Percentiles rank a stretch among this genome's conserved stretches.
Conservation (phyloP, 2,113 vertebrate genomes). For the Solea senegalensis region DNA sequence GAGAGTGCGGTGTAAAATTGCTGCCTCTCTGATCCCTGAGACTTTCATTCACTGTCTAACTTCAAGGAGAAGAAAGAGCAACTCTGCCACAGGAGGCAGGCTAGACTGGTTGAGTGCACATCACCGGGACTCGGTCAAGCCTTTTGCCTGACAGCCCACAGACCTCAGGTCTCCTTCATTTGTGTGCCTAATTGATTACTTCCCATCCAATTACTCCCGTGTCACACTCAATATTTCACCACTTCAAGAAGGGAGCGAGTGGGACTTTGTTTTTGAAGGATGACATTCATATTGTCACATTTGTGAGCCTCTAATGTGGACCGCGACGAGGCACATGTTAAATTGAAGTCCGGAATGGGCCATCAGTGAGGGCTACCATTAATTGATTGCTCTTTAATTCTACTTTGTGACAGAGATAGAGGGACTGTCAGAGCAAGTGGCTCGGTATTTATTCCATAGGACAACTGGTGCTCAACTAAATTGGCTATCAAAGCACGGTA, state of each 20-base stretch:
- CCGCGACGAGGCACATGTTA: constrained; percentile 62
- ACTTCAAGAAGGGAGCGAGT: constrained; percentile 66
- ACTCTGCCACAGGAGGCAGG: constrained; percentile 53
- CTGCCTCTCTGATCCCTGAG: constrained; percentile 41
- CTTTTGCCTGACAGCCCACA: constrained; percentile 72
- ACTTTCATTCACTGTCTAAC: constrained; percentile 34
- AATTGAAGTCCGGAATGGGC: constrained; percentile 61
- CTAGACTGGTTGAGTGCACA: constrained; percentile 66
- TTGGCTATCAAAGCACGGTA: neutral
- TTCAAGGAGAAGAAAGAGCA: constrained; percentile 46
- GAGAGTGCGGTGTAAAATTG: constrained; percentile 38
- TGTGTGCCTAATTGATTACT: constrained; percentile 84
- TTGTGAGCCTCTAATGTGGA: constrained; percentile 69
- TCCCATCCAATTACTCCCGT: constrained; percentile 83
- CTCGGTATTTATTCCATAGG: neutral
- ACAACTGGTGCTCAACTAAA: neutral
- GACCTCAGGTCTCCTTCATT: constrained; percentile 82
- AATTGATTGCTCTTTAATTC: constrained; percentile 68
- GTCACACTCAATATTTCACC: constrained; percentile 85
- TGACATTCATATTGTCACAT: constrained; percentile 76
- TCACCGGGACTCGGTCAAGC: constrained; percentile 70
- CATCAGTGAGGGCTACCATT: constrained; percentile 49
- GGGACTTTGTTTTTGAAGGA: constrained; percentile 76
- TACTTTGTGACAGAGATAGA: constrained; percentile 36
- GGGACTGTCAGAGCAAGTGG: constrained; percentile 9